A percentile compares a stretch with the other conserved stretches of the same genome.
Evolutionary conservation across 2,888 invertebrate species (phyloP).

Genomic region (Thera britannica): DNA sequence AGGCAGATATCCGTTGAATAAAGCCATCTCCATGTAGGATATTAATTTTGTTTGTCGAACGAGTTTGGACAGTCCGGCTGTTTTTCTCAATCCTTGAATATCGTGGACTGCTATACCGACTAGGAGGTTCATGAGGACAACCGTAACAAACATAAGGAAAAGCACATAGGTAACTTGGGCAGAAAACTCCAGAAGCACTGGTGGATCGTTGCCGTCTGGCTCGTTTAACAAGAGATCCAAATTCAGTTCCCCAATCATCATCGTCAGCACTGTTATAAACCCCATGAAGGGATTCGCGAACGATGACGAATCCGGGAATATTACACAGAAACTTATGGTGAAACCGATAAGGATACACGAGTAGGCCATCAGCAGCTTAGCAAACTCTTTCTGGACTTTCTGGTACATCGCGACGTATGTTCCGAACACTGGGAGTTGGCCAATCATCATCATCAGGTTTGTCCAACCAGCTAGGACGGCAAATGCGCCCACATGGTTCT

Average conservation of each 20-base stretch:
- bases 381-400: constrained; percentile 94
- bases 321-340: constrained; percentile 94
- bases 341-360: constrained; percentile 94
- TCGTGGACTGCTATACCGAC: constrained; percentile 95
- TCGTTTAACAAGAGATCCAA: constrained; percentile 90
- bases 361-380: constrained; percentile 93
- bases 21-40: constrained; percentile 92
- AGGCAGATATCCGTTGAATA: constrained; percentile 92
- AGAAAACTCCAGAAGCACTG: constrained; percentile 90
- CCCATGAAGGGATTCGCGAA: constrained; percentile 94
- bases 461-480: constrained; percentile 95
- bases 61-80: constrained; percentile 92
- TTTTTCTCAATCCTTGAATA: constrained; percentile 93
- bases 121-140: constrained; percentile 93
- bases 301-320: constrained; percentile 92
- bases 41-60: constrained; percentile 95
- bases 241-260: constrained; percentile 95
- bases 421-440: constrained; percentile 94
- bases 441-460: constrained; percentile 95
- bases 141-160: constrained; percentile 92
- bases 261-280: constrained; percentile 92
- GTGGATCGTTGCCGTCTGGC: constrained; percentile 90
- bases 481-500: constrained; percentile 94
- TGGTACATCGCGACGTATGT: constrained; percentile 97
- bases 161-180: constrained; percentile 93